Conservation (phyloP, 2,888 invertebrate species). For the Mythimna pallens region DNA sequence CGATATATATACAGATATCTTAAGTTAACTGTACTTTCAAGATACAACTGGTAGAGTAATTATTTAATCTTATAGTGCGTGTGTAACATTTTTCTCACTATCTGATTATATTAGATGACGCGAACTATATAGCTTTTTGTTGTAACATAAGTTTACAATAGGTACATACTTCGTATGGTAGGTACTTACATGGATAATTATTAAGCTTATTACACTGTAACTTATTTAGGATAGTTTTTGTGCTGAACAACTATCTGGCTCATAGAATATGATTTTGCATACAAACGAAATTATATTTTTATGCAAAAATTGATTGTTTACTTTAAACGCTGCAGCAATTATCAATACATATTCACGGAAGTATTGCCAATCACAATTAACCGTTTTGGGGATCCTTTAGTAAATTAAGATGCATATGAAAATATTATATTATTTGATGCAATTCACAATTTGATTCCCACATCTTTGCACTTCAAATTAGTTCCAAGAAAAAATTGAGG, state of each 20-base stretch:
- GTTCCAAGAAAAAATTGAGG: neutral
- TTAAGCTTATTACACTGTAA: neutral
- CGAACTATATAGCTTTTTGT: conserved; percentile 38
- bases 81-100: conserved; percentile 64
- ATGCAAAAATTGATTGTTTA: no score
- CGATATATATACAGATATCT: neutral
- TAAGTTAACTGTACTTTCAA: conserved; percentile 40
- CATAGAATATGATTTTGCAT: no score
- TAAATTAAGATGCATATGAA: no score
- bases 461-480: neutral
- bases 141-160: conserved; percentile 9
- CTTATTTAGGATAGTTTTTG: neutral
- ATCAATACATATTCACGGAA: no score
- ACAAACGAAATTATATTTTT: no score
- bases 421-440: no score
- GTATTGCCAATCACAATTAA: no score
- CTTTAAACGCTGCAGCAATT: no score
- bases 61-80: conserved; percentile 67
- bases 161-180: neutral
- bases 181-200: neutral
- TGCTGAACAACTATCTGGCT: no score
- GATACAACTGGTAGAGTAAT: conserved; percentile 55
- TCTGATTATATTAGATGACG: conserved; percentile 48
- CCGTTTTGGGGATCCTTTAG: no score
- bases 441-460: no score